Percentiles rank a stretch among this genome's conserved stretches.
phyloP scores from a whole-genome alignment of 2,113 vertebrate species.

The Synchiropus splendidus region DNA sequence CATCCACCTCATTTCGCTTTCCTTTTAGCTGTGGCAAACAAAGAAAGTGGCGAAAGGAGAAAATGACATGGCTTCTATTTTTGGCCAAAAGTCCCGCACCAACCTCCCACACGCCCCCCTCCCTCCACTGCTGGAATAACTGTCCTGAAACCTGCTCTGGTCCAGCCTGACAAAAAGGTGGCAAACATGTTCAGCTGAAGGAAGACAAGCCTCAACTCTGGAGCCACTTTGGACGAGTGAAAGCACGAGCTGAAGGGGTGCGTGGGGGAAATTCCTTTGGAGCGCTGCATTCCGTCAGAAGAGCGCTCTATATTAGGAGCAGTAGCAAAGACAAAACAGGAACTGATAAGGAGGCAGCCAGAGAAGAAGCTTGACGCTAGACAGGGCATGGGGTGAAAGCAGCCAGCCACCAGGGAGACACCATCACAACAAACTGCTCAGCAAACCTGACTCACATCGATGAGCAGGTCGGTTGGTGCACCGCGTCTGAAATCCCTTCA shows the following conservation, averaged over 20 bases:
- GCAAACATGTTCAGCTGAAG: neutral
- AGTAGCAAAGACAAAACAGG: slow-evolving; percentile 45
- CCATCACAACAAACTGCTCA: no score
- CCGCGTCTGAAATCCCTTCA: slow-evolving; percentile 26
- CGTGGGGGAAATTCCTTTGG: slow-evolving; percentile 41
- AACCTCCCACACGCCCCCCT: slow-evolving; percentile 28
- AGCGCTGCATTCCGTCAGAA: slow-evolving; percentile 46
- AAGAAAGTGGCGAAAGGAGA: slow-evolving; percentile 43
- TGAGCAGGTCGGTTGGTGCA: slow-evolving; percentile 28
- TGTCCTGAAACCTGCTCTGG: slow-evolving; percentile 11
- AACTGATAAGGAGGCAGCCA: slow-evolving; percentile 53
- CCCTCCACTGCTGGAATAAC: slow-evolving; percentile 13
- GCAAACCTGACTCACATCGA: no score
- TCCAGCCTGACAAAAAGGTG: neutral
- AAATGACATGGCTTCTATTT: slow-evolving; percentile 61
- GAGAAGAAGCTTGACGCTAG: slow-evolving; percentile 38
- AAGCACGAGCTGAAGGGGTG: slow-evolving; percentile 21
- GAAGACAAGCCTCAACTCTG: slow-evolving; percentile 31
- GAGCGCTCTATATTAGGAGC: slow-evolving; percentile 45
- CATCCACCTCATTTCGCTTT: no score
- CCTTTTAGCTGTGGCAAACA: no score
- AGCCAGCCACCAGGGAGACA: no score
- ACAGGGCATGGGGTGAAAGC: slow-evolving; percentile 8
- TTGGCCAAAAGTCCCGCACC: slow-evolving; percentile 37
- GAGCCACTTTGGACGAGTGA: slow-evolving; percentile 36